Percentiles rank a stretch among this genome's conserved stretches.
phyloP scores from a whole-genome alignment of 1,140 invertebrate genomes.

The Ceratina calcarata region DNA sequence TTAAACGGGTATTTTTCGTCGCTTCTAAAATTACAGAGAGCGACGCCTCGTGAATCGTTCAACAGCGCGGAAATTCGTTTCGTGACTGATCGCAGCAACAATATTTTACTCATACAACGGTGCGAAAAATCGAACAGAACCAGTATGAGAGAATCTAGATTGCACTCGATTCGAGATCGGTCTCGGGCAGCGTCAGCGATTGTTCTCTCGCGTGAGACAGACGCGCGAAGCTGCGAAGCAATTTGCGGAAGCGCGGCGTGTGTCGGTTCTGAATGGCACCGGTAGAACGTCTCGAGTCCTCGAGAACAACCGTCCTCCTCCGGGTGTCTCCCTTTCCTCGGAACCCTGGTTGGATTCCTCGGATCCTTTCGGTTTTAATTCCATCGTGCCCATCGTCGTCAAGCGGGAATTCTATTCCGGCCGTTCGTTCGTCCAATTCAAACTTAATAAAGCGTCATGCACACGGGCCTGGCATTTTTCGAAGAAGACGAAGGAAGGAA shows the following conservation, averaged over 20 bases:
- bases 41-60: background rate
- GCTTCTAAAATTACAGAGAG: background rate
- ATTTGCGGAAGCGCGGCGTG: slow-evolving; percentile 46
- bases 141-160: slow-evolving; percentile 24
- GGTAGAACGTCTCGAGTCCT: background rate
- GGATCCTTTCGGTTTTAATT: slow-evolving; percentile 54
- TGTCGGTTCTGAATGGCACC: background rate
- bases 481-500: slow-evolving; percentile 14
- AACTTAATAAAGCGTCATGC: slow-evolving; percentile 79
- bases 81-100: no score
- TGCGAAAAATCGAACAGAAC: background rate
- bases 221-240: slow-evolving; percentile 49
- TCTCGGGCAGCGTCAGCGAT: slow-evolving; percentile 38
- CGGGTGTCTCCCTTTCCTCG: slow-evolving; percentile 12
- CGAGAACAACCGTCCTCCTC: background rate
- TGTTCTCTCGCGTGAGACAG: slow-evolving; percentile 45
- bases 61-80: no score
- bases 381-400: slow-evolving; percentile 22
- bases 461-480: slow-evolving; percentile 66
- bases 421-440: slow-evolving; percentile 67
- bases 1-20: background rate
- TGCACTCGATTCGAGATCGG: background rate
- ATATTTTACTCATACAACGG: no score
- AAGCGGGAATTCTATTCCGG: slow-evolving; percentile 69
- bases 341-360: background rate